Evolutionary conservation across 2,888 invertebrate genomes (phyloP), one percentile per base, ranked within the genome.

Genomic region (Penaeus monodon): DNA sequence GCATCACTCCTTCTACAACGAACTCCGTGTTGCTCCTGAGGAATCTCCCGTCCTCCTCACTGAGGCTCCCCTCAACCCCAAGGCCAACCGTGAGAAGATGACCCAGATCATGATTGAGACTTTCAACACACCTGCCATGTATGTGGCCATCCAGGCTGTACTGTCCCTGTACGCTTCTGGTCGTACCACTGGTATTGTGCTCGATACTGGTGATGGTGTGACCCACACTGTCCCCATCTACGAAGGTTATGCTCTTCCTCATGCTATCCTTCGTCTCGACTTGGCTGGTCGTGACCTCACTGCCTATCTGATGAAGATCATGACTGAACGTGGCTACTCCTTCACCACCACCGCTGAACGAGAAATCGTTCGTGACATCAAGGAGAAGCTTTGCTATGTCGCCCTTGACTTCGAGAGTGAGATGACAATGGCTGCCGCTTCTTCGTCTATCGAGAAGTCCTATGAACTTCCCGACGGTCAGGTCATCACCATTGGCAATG

Each of bases 1-100:
- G 98, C 98, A 98, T 93, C 98, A 98, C 94, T 98, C 98, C 92
- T 98, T 98, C 95, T 98, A 98, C 96, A 98, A 98, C 93, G 97
- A 98, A 93, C 95, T 98, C 92, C 95, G 98, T 93, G 98, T 98
- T 84, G 98, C 98, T 85, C 98, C 98, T 90, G 97, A 98, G 93
- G 97, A 97, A 93, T 97, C 98, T 93, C 97, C 97, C 88, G 97
- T 97, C 91, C 95, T 98, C 92, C 94, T 97, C 91, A 98, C 97
- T 90, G 98, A 98, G 93, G 97, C 97, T 90, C 97, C 97, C 89
- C 95, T 97, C 91, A 98, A 98, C 94, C 98, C 98, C 91, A 98
- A 98, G 93, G 97, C 97, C 91, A 98, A 98, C 94, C 95, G 98
- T 91, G 98, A 98, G 93, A 98, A 97, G 95, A 98, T 98, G 97